phyloP scores from a whole-genome alignment of 1,140 invertebrate species.

The Tetragnatha versicolor region DNA sequence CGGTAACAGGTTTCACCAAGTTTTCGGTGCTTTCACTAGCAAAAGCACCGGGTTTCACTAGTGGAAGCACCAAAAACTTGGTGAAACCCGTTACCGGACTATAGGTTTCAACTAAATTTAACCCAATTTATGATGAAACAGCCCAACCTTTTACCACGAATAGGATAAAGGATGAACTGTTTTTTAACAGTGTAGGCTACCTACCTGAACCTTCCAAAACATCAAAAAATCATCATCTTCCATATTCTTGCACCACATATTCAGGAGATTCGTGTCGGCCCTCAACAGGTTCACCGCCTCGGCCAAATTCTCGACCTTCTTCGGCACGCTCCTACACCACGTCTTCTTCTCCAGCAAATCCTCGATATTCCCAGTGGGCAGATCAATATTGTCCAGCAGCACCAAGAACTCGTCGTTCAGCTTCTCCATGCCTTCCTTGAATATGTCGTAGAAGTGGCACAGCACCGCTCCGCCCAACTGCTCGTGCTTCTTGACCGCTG shows the following conservation, averaged over 20 bases:
- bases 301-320: slow-evolving; percentile 25
- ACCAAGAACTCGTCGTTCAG: slow-evolving; percentile 26
- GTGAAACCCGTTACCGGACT: not conserved
- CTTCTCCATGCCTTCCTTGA: slow-evolving; percentile 9
- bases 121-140: not conserved
- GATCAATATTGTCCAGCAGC: slow-evolving; percentile 26
- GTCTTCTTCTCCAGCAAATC: slow-evolving; percentile 30
- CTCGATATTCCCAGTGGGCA: slow-evolving; percentile 29
- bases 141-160: not conserved
- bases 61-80: not conserved
- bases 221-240: slow-evolving; percentile 24
- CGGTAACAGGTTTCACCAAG: not conserved
- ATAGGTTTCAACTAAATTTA: not conserved
- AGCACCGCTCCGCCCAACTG: slow-evolving; percentile 15
- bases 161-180: not conserved
- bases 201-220: slow-evolving; percentile 27
- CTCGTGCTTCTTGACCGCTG: slow-evolving; percentile 24
- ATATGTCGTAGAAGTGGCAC: slow-evolving; percentile 11
- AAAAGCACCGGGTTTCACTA: not conserved
- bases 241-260: slow-evolving; percentile 25
- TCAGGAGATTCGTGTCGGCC: no score
- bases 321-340: slow-evolving; percentile 24
- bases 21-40: not conserved
- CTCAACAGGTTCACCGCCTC: not conserved
- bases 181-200: not conserved